phyloP scores from a whole-genome alignment of 2,797 vertebrate species.

The Sardinella longiceps region DNA sequence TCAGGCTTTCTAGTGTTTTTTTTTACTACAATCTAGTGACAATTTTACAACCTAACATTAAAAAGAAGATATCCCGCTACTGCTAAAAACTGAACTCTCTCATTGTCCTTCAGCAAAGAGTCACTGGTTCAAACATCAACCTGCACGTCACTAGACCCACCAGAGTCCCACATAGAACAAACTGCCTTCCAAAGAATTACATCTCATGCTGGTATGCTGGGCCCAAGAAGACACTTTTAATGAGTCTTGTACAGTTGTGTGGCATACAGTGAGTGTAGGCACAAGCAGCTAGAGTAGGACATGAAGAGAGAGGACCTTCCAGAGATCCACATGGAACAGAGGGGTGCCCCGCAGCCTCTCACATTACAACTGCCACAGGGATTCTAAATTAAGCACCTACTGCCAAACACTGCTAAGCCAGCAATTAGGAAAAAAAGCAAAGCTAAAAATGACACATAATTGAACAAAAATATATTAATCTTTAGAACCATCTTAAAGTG shows the following conservation, averaged over 20 bases:
- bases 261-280: background rate
- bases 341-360: background rate
- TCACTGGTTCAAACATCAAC: background rate
- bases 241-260: background rate
- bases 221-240: background rate
- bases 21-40: background rate
- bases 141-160: background rate
- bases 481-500: background rate
- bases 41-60: background rate
- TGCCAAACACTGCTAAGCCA: background rate
- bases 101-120: background rate
- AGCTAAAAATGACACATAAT: background rate
- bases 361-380: background rate
- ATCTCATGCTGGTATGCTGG: background rate
- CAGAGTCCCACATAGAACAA: background rate
- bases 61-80: no score
- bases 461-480: background rate
- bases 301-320: background rate
- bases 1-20: background rate
- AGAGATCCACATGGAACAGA: background rate
- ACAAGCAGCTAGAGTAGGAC: background rate
- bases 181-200: background rate
- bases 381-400: constrained; percentile 13
- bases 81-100: no score
- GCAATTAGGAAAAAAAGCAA: background rate